Conservation (phyloP, 64 coral and sea anemone genomes). For the Stichodactyla mertensii region DNA sequence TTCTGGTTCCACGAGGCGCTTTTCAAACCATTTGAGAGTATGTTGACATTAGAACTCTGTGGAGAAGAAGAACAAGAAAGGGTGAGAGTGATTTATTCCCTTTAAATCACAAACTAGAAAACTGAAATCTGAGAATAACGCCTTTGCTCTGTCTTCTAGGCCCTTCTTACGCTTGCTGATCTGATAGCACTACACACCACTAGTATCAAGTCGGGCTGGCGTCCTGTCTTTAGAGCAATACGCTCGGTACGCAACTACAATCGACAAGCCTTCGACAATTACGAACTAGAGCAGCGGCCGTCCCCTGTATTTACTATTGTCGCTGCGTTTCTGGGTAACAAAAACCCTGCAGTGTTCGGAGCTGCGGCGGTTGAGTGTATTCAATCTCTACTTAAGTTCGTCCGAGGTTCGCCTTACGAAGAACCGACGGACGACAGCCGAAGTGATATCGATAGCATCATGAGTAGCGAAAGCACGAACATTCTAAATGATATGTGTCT, state of each 20-base stretch:
- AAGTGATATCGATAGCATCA: constrained; percentile 81
- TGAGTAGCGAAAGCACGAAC: constrained; percentile 59
- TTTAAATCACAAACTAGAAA: too few relatives aligned
- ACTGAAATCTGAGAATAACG: too few relatives aligned
- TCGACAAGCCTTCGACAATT: constrained; percentile 28
- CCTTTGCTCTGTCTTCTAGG: background rate
- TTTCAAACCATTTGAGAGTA: constrained; percentile 78
- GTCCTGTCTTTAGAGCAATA: constrained; percentile 68
- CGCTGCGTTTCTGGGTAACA: constrained; percentile 81
- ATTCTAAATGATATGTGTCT: constrained; percentile 78
- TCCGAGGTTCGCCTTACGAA: constrained; percentile 67
- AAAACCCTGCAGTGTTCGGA: constrained; percentile 89
- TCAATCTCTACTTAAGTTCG: constrained; percentile 70
- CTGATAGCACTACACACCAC: constrained; percentile 64
- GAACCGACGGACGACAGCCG: constrained; percentile 67
- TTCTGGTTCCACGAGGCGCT: constrained; percentile 97
- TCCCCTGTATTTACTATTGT: constrained; percentile 64
- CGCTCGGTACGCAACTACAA: constrained; percentile 51
- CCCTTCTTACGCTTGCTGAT: constrained; percentile 48
- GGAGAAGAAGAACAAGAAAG: constrained; percentile 83
- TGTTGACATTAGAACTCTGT: constrained; percentile 38
- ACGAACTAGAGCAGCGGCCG: constrained; percentile 54
- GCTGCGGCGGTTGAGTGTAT: constrained; percentile 81
- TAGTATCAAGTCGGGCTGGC: constrained; percentile 94
- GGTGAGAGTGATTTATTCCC: constrained; percentile 19